Evolutionary conservation across 2,113 vertebrate species (phyloP).

Genomic region (Megaleporinus macrocephalus): DNA sequence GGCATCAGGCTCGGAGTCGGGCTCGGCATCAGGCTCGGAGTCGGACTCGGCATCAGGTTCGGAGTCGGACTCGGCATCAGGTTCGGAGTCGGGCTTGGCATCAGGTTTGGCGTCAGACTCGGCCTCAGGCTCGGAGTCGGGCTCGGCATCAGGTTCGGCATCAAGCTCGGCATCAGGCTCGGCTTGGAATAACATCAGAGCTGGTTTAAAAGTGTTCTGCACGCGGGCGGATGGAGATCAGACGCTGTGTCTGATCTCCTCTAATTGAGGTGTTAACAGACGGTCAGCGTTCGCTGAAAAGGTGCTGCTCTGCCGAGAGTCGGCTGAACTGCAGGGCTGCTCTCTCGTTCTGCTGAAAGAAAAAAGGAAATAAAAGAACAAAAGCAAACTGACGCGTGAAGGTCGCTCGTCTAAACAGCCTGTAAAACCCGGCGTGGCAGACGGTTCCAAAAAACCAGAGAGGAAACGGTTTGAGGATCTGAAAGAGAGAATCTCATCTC

Average conservation of each 20-base stretch:
- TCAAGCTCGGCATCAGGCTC: too few relatives aligned
- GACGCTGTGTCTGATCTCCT: not conserved
- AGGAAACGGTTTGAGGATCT: not conserved
- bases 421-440: not conserved
- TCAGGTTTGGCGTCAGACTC: too few relatives aligned
- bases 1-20: too few relatives aligned
- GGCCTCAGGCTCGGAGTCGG: too few relatives aligned
- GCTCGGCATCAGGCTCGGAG: too few relatives aligned
- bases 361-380: not conserved
- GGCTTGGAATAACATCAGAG: not conserved
- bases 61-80: too few relatives aligned
- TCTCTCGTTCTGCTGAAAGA: not conserved
- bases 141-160: too few relatives aligned
- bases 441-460: not conserved
- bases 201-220: not conserved
- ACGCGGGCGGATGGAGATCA: slow-evolving; percentile 3
- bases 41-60: too few relatives aligned
- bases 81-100: too few relatives aligned
- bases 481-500: not conserved
- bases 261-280: slow-evolving; percentile 26
- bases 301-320: not conserved
- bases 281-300: not conserved
- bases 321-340: not conserved
- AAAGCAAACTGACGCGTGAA: not conserved
- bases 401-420: not conserved